Conservation (phyloP, 2,888 invertebrate species). For the Ellobium chinense region DNA sequence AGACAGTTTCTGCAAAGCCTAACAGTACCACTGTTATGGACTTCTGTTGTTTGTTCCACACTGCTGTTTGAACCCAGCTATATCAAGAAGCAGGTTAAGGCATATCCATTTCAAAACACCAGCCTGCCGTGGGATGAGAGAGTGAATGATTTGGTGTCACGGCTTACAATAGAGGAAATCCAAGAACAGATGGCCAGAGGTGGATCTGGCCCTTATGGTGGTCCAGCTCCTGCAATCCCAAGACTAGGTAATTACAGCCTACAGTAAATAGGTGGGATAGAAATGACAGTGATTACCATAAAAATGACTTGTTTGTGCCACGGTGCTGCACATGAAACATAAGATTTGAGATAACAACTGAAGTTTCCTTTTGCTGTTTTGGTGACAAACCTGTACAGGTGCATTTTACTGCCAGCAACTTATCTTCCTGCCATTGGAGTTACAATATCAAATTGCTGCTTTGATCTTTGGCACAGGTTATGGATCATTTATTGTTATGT, state of each 20-base stretch:
- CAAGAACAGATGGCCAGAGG: constrained; percentile 41
- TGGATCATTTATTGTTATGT: no score
- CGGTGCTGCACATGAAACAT: no score
- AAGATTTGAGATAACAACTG: no score
- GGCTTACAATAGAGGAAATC: constrained; percentile 28
- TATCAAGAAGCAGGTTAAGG: background rate
- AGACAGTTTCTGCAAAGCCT: background rate
- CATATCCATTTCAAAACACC: constrained; percentile 28
- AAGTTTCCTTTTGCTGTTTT: no score
- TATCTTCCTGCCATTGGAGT: no score
- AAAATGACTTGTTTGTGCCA: no score
- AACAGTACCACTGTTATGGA: background rate
- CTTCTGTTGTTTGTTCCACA: background rate
- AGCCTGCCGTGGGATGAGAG: constrained; percentile 38
- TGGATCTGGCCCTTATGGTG: constrained; percentile 23
- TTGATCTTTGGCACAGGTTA: no score
- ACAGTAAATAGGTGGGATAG: no score
- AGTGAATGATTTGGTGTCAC: constrained; percentile 38
- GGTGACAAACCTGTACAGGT: no score
- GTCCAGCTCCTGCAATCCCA: constrained; percentile 14
- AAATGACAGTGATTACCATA: no score
- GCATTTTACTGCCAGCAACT: no score
- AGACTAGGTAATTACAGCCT: constrained; percentile 21
- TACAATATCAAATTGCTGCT: no score
- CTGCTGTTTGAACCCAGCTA: constrained; percentile 6